phyloP scores from a whole-genome alignment of 53 echinoderm and acorn worm genomes.

The Echinarachnius parma region DNA sequence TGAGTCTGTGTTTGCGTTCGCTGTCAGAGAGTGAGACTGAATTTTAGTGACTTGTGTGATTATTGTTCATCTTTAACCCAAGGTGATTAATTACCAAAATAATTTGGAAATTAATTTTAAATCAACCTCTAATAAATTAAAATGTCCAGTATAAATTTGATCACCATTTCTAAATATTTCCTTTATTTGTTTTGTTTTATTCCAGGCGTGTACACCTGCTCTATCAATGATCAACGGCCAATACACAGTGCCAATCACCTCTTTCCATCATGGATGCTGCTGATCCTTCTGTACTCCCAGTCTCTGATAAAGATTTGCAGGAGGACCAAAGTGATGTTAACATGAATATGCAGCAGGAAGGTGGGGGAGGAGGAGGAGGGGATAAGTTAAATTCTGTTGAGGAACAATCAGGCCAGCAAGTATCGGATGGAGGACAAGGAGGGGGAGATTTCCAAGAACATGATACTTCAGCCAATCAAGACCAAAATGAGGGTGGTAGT shows the following conservation, averaged over 20 bases:
- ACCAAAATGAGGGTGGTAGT: neutral
- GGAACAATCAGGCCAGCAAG: neutral
- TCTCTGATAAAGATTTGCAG: too few relatives aligned
- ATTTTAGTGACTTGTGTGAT: too few relatives aligned
- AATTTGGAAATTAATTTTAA: too few relatives aligned
- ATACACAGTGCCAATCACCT: too few relatives aligned
- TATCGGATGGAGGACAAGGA: neutral
- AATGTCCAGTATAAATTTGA: neutral
- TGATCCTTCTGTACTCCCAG: too few relatives aligned
- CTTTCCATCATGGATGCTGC: neutral
- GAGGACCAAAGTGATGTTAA: constrained; percentile 4
- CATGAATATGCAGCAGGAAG: too few relatives aligned
- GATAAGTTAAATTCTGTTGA: neutral
- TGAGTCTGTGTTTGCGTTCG: too few relatives aligned
- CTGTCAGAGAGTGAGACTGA: too few relatives aligned
- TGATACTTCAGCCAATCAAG: neutral
- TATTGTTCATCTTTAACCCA: too few relatives aligned
- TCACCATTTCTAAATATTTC: neutral
- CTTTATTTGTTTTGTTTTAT: neutral
- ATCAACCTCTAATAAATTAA: neutral
- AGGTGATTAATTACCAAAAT: too few relatives aligned
- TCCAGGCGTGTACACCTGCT: too few relatives aligned
- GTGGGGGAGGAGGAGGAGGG: neutral
- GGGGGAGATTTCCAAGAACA: neutral
- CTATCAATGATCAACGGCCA: too few relatives aligned